Percentiles rank a stretch among this genome's conserved stretches.
Conservation (phyloP, 2,113 vertebrate species). For the Piaya cayana region DNA sequence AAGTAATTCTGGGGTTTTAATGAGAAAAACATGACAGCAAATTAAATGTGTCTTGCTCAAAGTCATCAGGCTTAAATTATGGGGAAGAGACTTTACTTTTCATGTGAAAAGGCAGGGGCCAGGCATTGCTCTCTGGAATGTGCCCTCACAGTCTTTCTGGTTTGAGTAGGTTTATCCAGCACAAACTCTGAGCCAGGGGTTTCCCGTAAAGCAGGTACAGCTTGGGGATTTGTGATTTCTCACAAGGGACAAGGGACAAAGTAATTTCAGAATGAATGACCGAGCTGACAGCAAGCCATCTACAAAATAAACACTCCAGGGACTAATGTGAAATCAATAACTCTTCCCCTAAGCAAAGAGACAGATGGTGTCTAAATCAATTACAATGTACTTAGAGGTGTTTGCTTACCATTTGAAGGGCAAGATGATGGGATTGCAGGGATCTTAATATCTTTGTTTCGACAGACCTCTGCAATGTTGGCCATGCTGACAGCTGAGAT, state of each 20-base stretch:
- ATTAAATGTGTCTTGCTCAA: constrained; percentile 3
- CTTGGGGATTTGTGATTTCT: not conserved
- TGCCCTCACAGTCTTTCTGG: not conserved
- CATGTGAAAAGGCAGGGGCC: not conserved
- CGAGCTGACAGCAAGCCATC: not conserved
- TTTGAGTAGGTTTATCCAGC: not conserved
- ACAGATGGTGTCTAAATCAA: not conserved
- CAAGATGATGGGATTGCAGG: not conserved
- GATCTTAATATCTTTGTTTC: not conserved
- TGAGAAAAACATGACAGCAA: not conserved
- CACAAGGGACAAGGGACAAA: no score
- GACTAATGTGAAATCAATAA: not conserved
- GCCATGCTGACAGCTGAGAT: not conserved
- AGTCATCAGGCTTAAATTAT: not conserved
- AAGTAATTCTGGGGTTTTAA: constrained; percentile 5
- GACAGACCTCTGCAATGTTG: not conserved
- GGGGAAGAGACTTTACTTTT: not conserved
- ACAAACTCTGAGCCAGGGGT: not conserved
- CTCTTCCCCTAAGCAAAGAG: not conserved
- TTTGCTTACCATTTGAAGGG: not conserved
- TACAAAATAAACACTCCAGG: not conserved
- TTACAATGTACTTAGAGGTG: not conserved
- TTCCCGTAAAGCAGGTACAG: not conserved
- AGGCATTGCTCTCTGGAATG: not conserved
- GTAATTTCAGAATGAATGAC: not conserved